These are phyloP conservation scores for Drosophila bifasciata DNA, from an alignment of 1,140 invertebrate genomes.

Conservation along the genomic window DNA sequence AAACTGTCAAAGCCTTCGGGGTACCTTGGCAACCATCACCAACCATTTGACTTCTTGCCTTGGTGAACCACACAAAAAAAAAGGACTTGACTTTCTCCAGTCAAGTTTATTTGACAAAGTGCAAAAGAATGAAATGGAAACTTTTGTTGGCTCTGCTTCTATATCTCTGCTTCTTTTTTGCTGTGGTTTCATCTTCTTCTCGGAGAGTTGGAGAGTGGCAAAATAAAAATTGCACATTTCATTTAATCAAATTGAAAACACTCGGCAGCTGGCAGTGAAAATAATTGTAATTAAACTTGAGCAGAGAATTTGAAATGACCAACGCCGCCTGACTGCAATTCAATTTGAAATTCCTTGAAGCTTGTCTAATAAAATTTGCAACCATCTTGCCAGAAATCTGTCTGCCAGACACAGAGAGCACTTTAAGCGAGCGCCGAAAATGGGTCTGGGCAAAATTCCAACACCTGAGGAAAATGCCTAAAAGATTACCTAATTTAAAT, in stretches of 20 bases:
- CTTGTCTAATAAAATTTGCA: conserved; percentile 26
- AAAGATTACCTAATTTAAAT: conserved; percentile 43
- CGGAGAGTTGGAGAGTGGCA: not conserved
- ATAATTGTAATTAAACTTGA: conserved; percentile 60
- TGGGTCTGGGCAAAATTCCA: conserved; percentile 8
- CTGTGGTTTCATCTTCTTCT: not conserved
- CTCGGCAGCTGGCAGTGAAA: conserved; percentile 30
- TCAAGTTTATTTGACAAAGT: conserved; percentile 38
- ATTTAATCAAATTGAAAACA: conserved; percentile 41
- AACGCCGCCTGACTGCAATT: conserved; percentile 62
- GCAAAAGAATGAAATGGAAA: conserved; percentile 31
- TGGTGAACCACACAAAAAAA: not conserved
- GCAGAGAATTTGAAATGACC: conserved; percentile 47
- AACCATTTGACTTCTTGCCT: conserved; percentile 15
- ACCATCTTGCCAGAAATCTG: conserved; percentile 26
- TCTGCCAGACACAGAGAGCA: conserved; percentile 3
- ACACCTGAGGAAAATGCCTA: conserved; percentile 32
- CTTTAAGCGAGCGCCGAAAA: not conserved
- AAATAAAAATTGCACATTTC: conserved; percentile 5
- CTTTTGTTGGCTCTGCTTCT: not conserved
- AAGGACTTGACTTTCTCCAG: conserved; percentile 12
- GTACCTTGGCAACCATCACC: conserved; percentile 41
- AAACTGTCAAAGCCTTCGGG: conserved; percentile 30
- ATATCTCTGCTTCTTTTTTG: not conserved
- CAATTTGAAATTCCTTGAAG: conserved; percentile 52